These are phyloP conservation scores for Temnothorax rugatulus DNA, from an alignment of 2,888 invertebrate species.

Conservation along the genomic window DNA sequence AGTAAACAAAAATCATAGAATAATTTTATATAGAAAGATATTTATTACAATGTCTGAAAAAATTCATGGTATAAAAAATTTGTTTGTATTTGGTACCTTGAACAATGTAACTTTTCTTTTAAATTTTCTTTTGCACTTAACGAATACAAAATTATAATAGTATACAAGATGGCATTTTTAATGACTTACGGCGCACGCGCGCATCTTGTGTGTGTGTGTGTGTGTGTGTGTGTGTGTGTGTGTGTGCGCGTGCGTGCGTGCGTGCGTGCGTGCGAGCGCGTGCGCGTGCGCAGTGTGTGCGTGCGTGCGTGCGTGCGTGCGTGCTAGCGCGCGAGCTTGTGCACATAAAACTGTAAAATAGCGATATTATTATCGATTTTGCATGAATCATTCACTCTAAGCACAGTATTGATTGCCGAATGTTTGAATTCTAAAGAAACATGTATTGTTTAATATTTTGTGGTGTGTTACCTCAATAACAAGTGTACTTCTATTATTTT, in stretches of 20 bases:
- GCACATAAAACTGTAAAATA: background rate
- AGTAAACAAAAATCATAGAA: too few relatives aligned
- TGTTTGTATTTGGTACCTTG: too few relatives aligned
- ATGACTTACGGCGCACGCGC: background rate
- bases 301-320: too few relatives aligned
- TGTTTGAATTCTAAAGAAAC: background rate
- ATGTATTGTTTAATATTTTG: background rate
- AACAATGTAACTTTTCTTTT: background rate
- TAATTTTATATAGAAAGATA: too few relatives aligned
- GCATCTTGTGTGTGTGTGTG: background rate
- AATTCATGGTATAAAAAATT: too few relatives aligned
- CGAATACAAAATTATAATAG: background rate
- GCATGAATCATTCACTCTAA: conserved; percentile 20
- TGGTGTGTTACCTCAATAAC: background rate
- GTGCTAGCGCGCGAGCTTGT: too few relatives aligned
- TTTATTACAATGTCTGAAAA: too few relatives aligned
- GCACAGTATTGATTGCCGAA: conserved; percentile 11
- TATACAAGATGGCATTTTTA: background rate
- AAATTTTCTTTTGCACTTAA: background rate
- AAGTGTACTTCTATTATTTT: background rate
- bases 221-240: background rate
- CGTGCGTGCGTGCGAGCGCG: background rate
- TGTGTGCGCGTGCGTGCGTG: too few relatives aligned
- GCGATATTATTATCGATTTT: conserved; percentile 8
- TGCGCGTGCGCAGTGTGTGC: too few relatives aligned